Evolutionary conservation across 2,797 vertebrate genomes (phyloP).

Genomic region (Gallinago stenura): DNA sequence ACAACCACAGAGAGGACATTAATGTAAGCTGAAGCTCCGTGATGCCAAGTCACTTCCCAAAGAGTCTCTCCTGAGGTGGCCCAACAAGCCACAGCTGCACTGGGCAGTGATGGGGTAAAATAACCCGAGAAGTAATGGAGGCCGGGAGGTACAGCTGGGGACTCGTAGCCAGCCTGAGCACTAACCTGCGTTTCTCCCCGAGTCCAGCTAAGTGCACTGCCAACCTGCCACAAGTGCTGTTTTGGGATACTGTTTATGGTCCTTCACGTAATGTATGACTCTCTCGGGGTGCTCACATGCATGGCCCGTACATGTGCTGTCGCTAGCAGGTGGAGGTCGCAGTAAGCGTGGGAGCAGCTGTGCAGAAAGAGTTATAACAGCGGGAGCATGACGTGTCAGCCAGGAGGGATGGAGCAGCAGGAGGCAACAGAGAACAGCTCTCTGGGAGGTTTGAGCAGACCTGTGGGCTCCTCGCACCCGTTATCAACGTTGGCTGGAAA

Average conservation of each 20-base stretch:
- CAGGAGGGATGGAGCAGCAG: neutral
- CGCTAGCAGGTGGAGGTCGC: neutral
- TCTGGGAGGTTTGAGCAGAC: neutral
- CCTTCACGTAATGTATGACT: neutral
- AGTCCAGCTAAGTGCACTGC: neutral
- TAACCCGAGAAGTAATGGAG: neutral
- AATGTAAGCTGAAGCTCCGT: neutral
- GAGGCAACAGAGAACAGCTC: neutral
- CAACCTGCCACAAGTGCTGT: neutral
- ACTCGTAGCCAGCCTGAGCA: neutral
- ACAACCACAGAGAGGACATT: neutral
- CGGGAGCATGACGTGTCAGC: fast-evolving
- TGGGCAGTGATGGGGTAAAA: neutral
- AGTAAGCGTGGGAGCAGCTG: neutral
- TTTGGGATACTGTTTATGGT: neutral
- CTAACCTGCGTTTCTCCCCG: neutral
- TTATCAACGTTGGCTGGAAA: fast-evolving
- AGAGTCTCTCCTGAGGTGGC: neutral
- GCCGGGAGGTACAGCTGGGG: neutral
- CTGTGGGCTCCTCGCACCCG: neutral
- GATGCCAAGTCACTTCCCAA: neutral
- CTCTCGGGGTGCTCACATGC: neutral
- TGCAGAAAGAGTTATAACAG: neutral
- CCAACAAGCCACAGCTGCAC: neutral
- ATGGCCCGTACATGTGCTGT: neutral